Percentiles rank a stretch among this genome's conserved stretches.
phyloP scores from a whole-genome alignment of 2,888 invertebrate genomes.

The Coleophora flavipennella region DNA sequence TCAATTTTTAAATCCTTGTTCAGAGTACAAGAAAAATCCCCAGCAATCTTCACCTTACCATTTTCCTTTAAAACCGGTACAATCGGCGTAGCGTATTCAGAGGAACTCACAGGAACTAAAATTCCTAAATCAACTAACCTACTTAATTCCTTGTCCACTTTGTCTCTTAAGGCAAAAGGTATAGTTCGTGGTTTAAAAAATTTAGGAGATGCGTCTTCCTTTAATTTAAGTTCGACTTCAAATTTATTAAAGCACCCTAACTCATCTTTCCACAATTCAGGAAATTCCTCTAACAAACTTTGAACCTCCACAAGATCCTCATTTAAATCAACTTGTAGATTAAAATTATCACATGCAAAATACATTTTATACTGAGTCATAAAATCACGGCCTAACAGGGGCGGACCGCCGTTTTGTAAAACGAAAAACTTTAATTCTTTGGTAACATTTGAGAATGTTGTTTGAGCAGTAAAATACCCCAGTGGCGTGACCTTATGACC shows the following conservation, averaged over 20 bases:
- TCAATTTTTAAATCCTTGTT: constrained; percentile 19
- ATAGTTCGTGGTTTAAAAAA: too few species aligned
- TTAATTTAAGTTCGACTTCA: too few species aligned
- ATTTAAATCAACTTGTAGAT: not conserved
- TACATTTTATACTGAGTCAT: not conserved
- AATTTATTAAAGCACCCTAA: constrained; percentile 11
- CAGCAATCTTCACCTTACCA: constrained; percentile 14
- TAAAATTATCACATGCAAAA: not conserved
- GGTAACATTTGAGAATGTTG: not conserved
- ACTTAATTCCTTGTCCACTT: constrained; percentile 19
- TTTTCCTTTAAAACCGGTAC: constrained; percentile 12
- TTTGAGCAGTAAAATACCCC: constrained; percentile 1
- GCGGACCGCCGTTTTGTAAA: constrained; percentile 6
- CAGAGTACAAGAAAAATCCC: constrained; percentile 20
- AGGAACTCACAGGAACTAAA: constrained; percentile 12
- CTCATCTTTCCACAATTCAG: constrained; percentile 2
- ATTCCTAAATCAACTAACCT: constrained; percentile 13
- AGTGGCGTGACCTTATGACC: constrained; percentile 9
- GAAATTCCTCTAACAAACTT: not conserved
- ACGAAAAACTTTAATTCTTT: not conserved
- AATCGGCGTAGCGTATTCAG: constrained; percentile 11
- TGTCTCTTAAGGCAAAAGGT: constrained; percentile 20
- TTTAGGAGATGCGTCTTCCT: too few species aligned
- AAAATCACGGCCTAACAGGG: constrained; percentile 9
- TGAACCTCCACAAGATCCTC: not conserved